These are phyloP conservation scores for Hypomecis atomaria DNA, from an alignment of 2,888 invertebrate species.

Conservation along the genomic window DNA sequence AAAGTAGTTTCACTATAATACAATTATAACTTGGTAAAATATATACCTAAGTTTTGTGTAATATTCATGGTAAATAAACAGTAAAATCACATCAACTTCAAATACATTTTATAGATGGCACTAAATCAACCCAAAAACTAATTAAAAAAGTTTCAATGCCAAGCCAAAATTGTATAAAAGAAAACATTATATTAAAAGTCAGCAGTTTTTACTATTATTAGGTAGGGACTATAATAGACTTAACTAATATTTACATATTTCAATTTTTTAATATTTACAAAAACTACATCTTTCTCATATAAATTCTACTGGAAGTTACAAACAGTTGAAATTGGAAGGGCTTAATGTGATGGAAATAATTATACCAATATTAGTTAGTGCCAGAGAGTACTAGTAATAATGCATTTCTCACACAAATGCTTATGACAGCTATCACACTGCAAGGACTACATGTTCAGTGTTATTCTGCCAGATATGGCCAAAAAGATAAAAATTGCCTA, in stretches of 20 bases:
- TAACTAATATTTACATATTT: slow-evolving; percentile 23
- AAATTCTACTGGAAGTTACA: slow-evolving; percentile 31
- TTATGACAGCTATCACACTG: too few relatives aligned
- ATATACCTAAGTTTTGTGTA: neutral
- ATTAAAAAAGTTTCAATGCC: neutral
- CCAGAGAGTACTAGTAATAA: neutral
- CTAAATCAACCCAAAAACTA: slow-evolving; percentile 4
- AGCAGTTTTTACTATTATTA: neutral
- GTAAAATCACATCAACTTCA: neutral
- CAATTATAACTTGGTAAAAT: slow-evolving; percentile 9
- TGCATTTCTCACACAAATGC: too few relatives aligned
- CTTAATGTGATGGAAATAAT: slow-evolving; percentile 1
- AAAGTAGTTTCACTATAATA: neutral
- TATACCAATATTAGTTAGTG: neutral
- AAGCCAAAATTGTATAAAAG: slow-evolving; percentile 17
- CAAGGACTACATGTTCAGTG: too few relatives aligned
- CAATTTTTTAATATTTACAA: slow-evolving; percentile 29
- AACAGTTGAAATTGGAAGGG: slow-evolving; percentile 21
- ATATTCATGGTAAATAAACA: slow-evolving; percentile 1
- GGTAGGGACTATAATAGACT: slow-evolving; percentile 3
- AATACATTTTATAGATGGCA: slow-evolving; percentile 13
- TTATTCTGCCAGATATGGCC: too few relatives aligned
- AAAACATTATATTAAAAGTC: slow-evolving; percentile 5
- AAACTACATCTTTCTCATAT: slow-evolving; percentile 29
- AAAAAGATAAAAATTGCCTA: too few relatives aligned